Evolutionary conservation across 2,113 vertebrate genomes (phyloP), one percentile per base, ranked within the genome.

Genomic region (Trogon melanurus): DNA sequence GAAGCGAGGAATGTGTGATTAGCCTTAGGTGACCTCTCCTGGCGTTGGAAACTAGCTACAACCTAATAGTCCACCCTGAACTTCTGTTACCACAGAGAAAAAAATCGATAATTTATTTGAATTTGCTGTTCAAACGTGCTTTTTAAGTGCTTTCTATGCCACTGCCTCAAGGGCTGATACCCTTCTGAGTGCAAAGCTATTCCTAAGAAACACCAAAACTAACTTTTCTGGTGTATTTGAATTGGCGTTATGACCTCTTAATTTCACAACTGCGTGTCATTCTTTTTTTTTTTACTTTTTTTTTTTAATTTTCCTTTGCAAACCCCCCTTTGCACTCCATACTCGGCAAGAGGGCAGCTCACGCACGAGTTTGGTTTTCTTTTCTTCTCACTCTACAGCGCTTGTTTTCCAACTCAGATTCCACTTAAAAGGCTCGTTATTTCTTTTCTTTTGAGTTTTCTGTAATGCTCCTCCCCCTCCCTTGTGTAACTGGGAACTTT

Each of bases 391-490:
- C 62, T 51, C 17, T 88, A 48, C 27, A 57, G n/a, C 0, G 11
- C 65, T 82, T 78, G 9, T 21, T 86, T 90, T 62, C 56, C 67
- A 85, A 16, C 34, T 85, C 54, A 45, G 79, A 65, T 66, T 54
- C 60, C 85, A 26, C 64, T 66, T 54, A 29, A 36, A 74, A 84
- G 27, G 67, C 67, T 51, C 73, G 56, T 91, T 92, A 21, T 16
- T 89, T 85, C n/a, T 93, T 92, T 76, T 82, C 66, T 72, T 41
- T 72, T 84, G 79, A 19, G 36, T 62, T 84, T 91, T 90, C 47
- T 91, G 30, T 70, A 65, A 45, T 48, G 58, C 23, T 82, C 18
- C 79, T 80, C 92, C 51, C 7, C 51, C 7, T 90, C 72, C 76
- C 41, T 67, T 58, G 62, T 83, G 60, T 92, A 76, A 64, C 19